Evolutionary conservation across 2,888 invertebrate genomes (phyloP).

Genomic region (Apantesis nais): DNA sequence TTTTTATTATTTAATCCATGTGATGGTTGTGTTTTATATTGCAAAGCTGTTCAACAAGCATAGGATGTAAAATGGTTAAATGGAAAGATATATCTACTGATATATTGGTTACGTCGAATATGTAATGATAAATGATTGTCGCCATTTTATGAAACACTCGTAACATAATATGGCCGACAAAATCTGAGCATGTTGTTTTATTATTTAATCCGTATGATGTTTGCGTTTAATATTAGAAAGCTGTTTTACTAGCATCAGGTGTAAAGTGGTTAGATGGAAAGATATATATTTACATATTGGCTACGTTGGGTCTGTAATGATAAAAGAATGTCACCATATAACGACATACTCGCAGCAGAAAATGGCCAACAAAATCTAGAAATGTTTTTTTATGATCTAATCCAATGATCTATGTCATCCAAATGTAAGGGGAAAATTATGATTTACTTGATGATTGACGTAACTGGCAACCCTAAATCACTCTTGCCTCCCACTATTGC

Average conservation of each 20-base stretch:
- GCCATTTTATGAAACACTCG: slow-evolving; percentile 37
- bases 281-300: too few relatives aligned
- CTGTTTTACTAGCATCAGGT: too few relatives aligned
- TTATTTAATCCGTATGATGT: neutral
- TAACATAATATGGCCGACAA: slow-evolving; percentile 18
- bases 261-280: too few relatives aligned
- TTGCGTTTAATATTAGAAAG: too few relatives aligned
- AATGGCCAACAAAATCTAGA: too few relatives aligned
- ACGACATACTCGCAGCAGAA: too few relatives aligned
- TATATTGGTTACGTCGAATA: too few relatives aligned
- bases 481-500: neutral
- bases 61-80: neutral
- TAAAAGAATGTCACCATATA: too few relatives aligned
- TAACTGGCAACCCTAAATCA: neutral
- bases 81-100: neutral
- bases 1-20: neutral
- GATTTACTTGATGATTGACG: neutral
- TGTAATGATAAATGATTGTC: neutral
- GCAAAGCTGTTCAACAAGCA: neutral
- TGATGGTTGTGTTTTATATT: neutral
- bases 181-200: slow-evolving; percentile 3
- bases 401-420: too few relatives aligned
- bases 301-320: too few relatives aligned
- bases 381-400: too few relatives aligned
- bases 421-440: neutral